Base-by-base conservation (phyloP, 2,888 invertebrate species). In the Polyommatus iphigenia region DNA sequence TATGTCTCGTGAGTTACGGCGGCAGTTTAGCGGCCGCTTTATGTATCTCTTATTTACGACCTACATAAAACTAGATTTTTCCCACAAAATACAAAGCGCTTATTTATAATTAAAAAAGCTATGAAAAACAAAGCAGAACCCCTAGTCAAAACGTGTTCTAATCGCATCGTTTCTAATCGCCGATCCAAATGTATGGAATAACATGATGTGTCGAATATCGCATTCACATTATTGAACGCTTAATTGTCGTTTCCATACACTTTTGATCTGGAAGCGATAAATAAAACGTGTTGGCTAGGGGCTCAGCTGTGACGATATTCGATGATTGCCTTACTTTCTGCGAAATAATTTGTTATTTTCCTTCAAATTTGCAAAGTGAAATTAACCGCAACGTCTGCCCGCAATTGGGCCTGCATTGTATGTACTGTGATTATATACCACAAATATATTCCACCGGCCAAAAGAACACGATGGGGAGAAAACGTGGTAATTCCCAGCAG, bases 1-100 rank as follows among this genome's bases (percentile, higher is more conserved):
- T 24, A 73, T 20, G 46, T 24, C 24, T 5, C 46, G 46, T 73
- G 46, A 41, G 73, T 73, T 46, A 46, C 67, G 29, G 29, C 67
- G 10, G 20, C 10, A 29, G 15, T 15, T 29, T 29, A 67, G 15
- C 29, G 15, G 6, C 67, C 20, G 29, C 15, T 67, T 67, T 67
- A 67, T 67, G 67, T 67, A 15, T 18, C 67, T 67, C 67, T 18
- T 67, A 67, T 67, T 67, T 67, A 67, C 67, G 67, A 67, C 67
- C 29, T 32, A 4, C 29, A 67, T 29, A 29, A 67, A 67, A 67
- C 67, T 67, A 67, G 67, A 29, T 67, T 67, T 24, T 67, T 18
- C 67, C 32, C 29, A 0, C 15, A 32, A 67, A 67, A 67, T 29
- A 67, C 15, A 29, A 67, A 32, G 15, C 15, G 29, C 67, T 24